Conservation (phyloP, 2,113 vertebrate species). For the Epinephelus lanceolatus region DNA sequence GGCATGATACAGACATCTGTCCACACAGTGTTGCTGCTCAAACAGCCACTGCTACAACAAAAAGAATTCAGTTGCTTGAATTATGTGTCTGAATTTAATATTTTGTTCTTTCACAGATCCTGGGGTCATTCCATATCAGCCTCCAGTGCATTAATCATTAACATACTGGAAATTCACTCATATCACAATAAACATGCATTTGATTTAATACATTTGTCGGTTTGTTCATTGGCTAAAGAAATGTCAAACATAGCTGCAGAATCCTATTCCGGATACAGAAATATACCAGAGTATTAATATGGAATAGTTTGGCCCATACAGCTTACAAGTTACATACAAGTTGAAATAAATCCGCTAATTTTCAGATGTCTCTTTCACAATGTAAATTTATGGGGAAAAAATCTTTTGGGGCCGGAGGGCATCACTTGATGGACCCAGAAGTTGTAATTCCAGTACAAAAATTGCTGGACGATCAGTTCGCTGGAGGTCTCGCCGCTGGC, state of each 20-base stretch:
- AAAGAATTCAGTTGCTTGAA: not conserved
- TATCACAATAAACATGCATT: conserved; percentile 3
- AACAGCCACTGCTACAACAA: too few relatives aligned
- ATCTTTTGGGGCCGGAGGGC: too few relatives aligned
- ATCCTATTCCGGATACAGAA: not conserved
- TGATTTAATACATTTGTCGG: not conserved
- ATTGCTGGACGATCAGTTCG: conserved; percentile 88
- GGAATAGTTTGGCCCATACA: not conserved
- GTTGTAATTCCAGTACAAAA: too few relatives aligned
- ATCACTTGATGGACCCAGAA: too few relatives aligned
- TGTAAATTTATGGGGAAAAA: too few relatives aligned
- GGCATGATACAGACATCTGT: not conserved
- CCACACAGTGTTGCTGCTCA: too few relatives aligned
- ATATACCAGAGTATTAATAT: not conserved
- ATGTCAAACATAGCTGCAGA: not conserved
- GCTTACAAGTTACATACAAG: not conserved
- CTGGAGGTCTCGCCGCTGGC: not conserved
- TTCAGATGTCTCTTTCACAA: too few relatives aligned
- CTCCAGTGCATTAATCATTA: not conserved
- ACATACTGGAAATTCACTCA: not conserved
- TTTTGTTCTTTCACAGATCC: conserved; percentile 42
- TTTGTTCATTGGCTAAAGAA: not conserved
- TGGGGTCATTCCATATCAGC: fast-evolving
- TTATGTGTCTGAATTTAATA: not conserved
- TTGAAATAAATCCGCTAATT: too few relatives aligned